Evolutionary conservation across 2,888 invertebrate species (phyloP).

Genomic region (Barypeithes pellucidus): DNA sequence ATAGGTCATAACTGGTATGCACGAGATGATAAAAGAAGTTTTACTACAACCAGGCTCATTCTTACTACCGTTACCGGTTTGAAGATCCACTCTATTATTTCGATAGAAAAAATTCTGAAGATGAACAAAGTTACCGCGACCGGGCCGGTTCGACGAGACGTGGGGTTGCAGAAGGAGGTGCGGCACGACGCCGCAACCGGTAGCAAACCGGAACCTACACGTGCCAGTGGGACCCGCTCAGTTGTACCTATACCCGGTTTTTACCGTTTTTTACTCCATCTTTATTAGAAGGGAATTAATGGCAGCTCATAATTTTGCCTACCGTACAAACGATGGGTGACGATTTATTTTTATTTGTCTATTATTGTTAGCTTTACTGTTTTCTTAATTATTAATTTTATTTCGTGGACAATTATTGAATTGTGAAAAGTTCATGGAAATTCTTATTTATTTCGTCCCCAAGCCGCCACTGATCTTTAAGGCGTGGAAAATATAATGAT

Average conservation of each 20-base stretch:
- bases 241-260: conserved; percentile 10
- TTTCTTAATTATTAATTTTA: no score
- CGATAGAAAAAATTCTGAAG: conserved; percentile 37
- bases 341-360: no score
- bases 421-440: no score
- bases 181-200: conserved; percentile 16
- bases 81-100: conserved; percentile 61
- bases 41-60: conserved; percentile 59
- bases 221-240: conserved; percentile 17
- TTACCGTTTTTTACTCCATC: not conserved
- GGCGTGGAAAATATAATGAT: no score
- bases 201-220: conserved; percentile 42
- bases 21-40: conserved; percentile 55
- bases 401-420: no score
- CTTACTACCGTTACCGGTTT: conserved; percentile 65
- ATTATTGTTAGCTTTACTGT: no score
- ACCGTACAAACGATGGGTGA: no score
- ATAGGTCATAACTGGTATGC: conserved; percentile 30
- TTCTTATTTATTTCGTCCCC: no score
- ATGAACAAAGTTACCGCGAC: conserved; percentile 25
- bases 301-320: not conserved
- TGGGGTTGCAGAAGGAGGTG: conserved; percentile 25
- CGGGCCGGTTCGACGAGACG: conserved; percentile 36
- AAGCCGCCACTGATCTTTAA: no score
- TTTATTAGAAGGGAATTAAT: not conserved